Percentiles rank a stretch among this genome's conserved stretches.
Evolutionary conservation across 1,140 invertebrate species (phyloP).

Genomic region (Temnothorax nylanderi): DNA sequence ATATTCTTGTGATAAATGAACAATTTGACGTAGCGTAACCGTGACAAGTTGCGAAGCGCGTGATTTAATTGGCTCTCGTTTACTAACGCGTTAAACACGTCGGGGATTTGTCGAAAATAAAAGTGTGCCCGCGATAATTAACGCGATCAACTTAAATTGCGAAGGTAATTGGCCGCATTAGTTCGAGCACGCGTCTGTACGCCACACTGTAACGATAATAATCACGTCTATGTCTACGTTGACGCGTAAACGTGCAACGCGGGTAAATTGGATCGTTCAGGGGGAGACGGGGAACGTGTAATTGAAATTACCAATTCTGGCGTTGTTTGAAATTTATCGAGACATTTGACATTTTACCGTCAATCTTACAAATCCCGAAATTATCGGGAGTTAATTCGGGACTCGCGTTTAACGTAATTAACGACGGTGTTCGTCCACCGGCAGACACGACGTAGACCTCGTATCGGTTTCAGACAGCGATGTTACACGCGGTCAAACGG

Average conservation of each 20-base stretch:
- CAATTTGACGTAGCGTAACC: not conserved
- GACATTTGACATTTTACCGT: not conserved
- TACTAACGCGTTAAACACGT: not conserved
- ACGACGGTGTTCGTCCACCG: not conserved
- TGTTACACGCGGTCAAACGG: constrained; percentile 15
- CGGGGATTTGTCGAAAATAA: constrained; percentile 41
- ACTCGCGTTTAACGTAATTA: not conserved
- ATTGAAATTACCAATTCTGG: constrained; percentile 23
- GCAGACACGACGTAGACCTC: not conserved
- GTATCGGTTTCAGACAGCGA: constrained; percentile 8
- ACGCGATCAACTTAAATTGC: constrained; percentile 14
- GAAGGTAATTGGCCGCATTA: constrained; percentile 41
- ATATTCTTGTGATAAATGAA: not conserved
- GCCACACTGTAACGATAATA: constrained; percentile 7
- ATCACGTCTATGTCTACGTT: not conserved
- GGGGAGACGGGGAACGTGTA: too few relatives aligned
- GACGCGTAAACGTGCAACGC: not conserved
- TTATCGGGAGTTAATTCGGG: not conserved
- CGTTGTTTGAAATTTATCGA: not conserved
- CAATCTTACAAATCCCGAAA: not conserved
- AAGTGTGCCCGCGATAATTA: constrained; percentile 20
- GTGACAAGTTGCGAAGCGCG: not conserved
- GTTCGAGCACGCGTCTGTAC: constrained; percentile 4
- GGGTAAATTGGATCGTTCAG: not conserved
- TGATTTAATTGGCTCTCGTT: not conserved